Evolutionary conservation across 2,888 invertebrate species (phyloP), one percentile per base, ranked within the genome.

Genomic region (Platycnemis pennipes): DNA sequence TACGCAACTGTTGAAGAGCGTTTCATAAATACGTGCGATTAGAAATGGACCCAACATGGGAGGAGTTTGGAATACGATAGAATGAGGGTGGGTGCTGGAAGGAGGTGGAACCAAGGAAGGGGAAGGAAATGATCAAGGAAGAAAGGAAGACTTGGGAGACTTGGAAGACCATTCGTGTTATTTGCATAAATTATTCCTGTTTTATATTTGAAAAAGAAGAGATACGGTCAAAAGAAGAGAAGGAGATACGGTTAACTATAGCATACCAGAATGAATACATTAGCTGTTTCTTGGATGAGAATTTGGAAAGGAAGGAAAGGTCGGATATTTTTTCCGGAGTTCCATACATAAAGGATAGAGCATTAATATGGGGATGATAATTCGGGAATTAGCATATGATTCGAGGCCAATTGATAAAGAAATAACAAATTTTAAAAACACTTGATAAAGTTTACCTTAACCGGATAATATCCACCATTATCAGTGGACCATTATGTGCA

Each of bases 271-370:
- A n/a, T 77, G 77, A 77, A 77, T 77, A 77, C 77, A 77, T 77
- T 77, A 77, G 16, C 77, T 77, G 77, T 77, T 77, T 77, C 77
- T 13, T 77, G 77, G 77, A 77, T 77, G 77, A 77, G 77, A 77
- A 37, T 77, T 37, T 11, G 77, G 16, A 77, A 37, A 77, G 31
- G 77, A 77, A 37, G 37, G 77, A 77, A 37, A 77, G 77, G 77
- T 77, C 37, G 77, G 37, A 77, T 31, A 37, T 77, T 77, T 77
- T 77, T 77, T 37, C 77, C 13, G 26, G 37, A 77, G n/a, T 16
- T 37, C 11, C 26, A n/a, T 37, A 37, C 77, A 77, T 31, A 37
- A 77, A 77, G 37, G 77, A 37, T 2, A 77, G 37, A 22, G n/a
- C 77, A 77, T 77, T 77, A 77, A 77, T 77, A 37, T 16, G 2